Evolutionary conservation across 2,113 vertebrate genomes (phyloP), one percentile per base, ranked within the genome.

Genomic region (Vimba vimba): DNA sequence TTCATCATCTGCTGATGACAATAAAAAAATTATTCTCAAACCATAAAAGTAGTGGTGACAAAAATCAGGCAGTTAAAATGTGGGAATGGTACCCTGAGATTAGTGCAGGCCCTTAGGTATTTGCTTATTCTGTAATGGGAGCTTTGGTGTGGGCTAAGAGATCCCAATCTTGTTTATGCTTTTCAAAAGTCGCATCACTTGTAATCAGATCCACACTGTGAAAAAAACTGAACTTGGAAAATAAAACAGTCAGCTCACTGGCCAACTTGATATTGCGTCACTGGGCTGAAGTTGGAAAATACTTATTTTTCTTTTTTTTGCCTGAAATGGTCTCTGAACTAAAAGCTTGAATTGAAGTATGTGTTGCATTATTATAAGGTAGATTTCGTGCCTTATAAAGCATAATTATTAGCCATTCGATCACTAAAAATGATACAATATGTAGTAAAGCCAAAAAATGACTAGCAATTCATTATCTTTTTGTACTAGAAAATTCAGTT

Each of bases 61-160:
- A 69, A 69, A 43, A 21, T 86, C 36, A 45, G 23, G 15, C 52
- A 47, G 75, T 82, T 52, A 64, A 43, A 64, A 69, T 69, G 62
- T 73, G 85, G 82, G 43, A 74, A 77, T 86, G 71, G 27, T 87
- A 89, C 89, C 79, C 89, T 90, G 90, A 91, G 90, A 86, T 62
- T 9, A 60, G 64, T 86, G 71, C 78, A 19, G 74, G 47, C 50
- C 82, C 68, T 84, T 47, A 33, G 10, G 57, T 77, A 59, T 87
- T 81, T 84, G 71, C 82, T 71, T 86, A 30, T 79, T 77, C 60
- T 85, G 73, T 68, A 87, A 82, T 64, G 82, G 77, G 80, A 75
- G 79, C 82, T 91, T 91, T 90, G 88, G 90, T 90, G 73, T 86
- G 45, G 36, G 59, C 66, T n/a, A 79, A 85, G 15, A 78, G 83